Evolutionary conservation across 2,797 vertebrate species (phyloP).

Genomic region (Peromyscus melanophrys): DNA sequence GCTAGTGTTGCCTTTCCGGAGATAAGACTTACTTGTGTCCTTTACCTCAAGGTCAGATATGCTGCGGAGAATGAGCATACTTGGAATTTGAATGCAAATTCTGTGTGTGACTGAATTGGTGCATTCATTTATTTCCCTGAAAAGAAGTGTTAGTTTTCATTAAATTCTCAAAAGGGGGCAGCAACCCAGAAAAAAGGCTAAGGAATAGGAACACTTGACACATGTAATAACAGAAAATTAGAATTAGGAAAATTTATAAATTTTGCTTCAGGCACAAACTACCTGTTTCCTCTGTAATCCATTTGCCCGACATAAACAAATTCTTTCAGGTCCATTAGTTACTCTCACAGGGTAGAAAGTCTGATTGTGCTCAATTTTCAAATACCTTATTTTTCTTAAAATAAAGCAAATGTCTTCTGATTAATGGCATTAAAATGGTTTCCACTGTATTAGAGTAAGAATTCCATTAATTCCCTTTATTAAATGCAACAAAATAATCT

Average conservation of each 20-base stretch:
- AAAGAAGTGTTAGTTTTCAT: slow-evolving; percentile 71
- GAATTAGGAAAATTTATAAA: slow-evolving; percentile 59
- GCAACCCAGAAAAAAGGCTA: slow-evolving; percentile 62
- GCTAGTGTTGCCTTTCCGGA: neutral
- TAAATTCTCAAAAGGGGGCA: slow-evolving; percentile 68
- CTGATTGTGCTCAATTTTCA: slow-evolving; percentile 29
- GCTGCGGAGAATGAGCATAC: neutral
- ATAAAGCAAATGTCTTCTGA: neutral
- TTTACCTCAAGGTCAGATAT: slow-evolving; percentile 60
- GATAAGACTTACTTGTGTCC: slow-evolving; percentile 43
- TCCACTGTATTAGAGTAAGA: neutral
- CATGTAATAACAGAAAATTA: neutral
- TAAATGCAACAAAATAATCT: neutral
- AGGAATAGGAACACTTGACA: slow-evolving; percentile 45
- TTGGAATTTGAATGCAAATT: slow-evolving; percentile 60
- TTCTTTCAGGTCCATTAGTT: neutral
- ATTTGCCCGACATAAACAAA: slow-evolving; percentile 29
- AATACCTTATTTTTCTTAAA: neutral
- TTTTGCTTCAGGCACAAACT: slow-evolving; percentile 36
- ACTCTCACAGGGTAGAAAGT: neutral
- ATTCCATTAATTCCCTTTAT: slow-evolving; percentile 29
- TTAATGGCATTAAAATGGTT: slow-evolving; percentile 21
- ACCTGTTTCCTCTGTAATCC: slow-evolving; percentile 57
- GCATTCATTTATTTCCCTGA: slow-evolving; percentile 57
- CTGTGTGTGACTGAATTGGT: slow-evolving; percentile 17